Percentiles rank a stretch among this genome's conserved stretches.
Conservation (phyloP, 2,797 vertebrate genomes). For the Anisognathus igniventris region DNA sequence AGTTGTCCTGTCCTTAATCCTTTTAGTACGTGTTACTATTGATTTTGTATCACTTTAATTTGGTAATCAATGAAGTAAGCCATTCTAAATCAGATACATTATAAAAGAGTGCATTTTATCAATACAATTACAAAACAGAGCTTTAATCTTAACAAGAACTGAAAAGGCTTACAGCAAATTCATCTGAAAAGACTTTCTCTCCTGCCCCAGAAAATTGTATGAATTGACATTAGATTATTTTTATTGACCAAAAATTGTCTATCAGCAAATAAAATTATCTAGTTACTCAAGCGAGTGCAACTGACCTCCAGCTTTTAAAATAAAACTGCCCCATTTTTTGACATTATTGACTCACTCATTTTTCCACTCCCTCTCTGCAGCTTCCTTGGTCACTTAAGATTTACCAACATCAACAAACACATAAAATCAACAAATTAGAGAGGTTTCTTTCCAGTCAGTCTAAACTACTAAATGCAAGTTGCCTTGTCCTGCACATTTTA, state of each 20-base stretch:
- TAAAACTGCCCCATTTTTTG: not conserved
- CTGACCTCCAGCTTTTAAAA: not conserved
- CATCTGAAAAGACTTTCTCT: slow-evolving; percentile 9
- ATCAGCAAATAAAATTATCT: slow-evolving; percentile 32
- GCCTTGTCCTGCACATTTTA: not conserved
- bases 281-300: not conserved
- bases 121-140: slow-evolving; percentile 56
- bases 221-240: slow-evolving; percentile 45
- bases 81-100: slow-evolving; percentile 59
- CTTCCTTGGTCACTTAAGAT: not conserved
- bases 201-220: not conserved
- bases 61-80: slow-evolving; percentile 58
- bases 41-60: slow-evolving; percentile 67
- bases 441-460: not conserved
- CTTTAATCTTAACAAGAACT: slow-evolving; percentile 60
- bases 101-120: slow-evolving; percentile 55
- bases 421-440: not conserved
- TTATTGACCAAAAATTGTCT: slow-evolving; percentile 36
- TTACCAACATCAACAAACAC: not conserved
- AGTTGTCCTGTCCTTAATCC: slow-evolving; percentile 51
- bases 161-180: slow-evolving; percentile 53
- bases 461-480: not conserved
- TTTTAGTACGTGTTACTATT: slow-evolving; percentile 59
- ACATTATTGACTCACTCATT: not conserved
- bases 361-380: not conserved